Base-by-base conservation (phyloP, 2,888 invertebrate species). In the Tortrix viridana region DNA sequence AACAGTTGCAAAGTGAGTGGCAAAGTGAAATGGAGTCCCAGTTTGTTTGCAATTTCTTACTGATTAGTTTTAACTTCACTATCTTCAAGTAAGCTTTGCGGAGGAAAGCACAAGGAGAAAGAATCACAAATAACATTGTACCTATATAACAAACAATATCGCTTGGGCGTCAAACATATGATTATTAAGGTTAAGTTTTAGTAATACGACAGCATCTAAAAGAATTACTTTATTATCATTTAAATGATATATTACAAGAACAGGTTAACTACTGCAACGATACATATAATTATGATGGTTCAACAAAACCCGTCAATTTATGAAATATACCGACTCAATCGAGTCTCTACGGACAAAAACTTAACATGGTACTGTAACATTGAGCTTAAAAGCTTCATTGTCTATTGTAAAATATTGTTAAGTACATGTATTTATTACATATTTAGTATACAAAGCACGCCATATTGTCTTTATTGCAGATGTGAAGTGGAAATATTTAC, bases 401-500 rank as follows among this genome's bases (percentile, higher is more conserved):
- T 60, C 37, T 56, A 67, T 56, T 60, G 41, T 61, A 67, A 20
- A 64, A 56, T 60, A 61, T 60, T 50, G 48, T 64, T 67, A n/a
- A n/a, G n/a, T n/a, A 64, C 70, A 72, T 69, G 74, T 71, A 76
- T 77, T 79, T 74, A 71, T 74, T 74, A 73, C 6, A 6, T 63
- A 52, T 67, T 79, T 81, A 80, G 78, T 73, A 74, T 84, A 84
- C 82, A 88, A 89, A 89, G 86, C 88, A 88, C 86, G 73, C 76
- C 77, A 80, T 88, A 89, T 89, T 89, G 89, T 89, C 89, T 80
- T 85, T 84, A 80, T 84, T 86, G 78, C 80, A 79, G 77, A 77
- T 75, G 54, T 66, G 54, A 41, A n/a, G 6, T 68, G 67, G 56
- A 69, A 54, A 60, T 72, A 73, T 73, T 69, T 73, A 75, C 72